Conservation (phyloP, 2,113 vertebrate species). For the Ceyx margarethae region DNA sequence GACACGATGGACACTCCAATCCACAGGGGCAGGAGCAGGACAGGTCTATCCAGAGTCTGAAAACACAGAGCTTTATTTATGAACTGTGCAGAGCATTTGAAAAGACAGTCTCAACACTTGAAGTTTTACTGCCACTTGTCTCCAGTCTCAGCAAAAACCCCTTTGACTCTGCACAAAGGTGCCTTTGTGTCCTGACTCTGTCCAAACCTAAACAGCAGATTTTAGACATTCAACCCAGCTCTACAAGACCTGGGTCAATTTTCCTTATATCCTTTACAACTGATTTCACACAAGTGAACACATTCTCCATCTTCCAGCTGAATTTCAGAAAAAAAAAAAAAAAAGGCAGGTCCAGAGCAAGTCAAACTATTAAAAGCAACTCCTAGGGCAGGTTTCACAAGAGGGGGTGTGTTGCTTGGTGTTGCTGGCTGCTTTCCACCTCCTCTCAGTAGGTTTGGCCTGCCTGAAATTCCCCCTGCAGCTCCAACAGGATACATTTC, state of each 20-base stretch:
- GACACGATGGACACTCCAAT: neutral
- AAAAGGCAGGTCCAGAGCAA: constrained; percentile 18
- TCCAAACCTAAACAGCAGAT: constrained; percentile 16
- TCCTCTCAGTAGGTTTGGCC: constrained; percentile 23
- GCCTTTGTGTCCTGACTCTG: constrained; percentile 43
- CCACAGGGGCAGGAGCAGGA: neutral
- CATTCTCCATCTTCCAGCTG: constrained; percentile 11
- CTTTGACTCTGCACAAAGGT: constrained; percentile 20
- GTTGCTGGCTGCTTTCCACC: neutral
- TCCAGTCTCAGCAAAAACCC: constrained; percentile 30
- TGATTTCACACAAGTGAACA: constrained; percentile 32
- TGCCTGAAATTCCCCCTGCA: constrained; percentile 11
- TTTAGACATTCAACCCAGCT: neutral
- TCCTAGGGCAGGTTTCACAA: neutral
- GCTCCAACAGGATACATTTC: constrained; percentile 2
- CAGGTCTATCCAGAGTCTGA: constrained; percentile 60
- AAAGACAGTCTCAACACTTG: constrained; percentile 63
- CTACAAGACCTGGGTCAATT: constrained; percentile 51
- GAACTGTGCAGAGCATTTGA: constrained; percentile 57
- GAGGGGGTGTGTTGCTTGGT: neutral
- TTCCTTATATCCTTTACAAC: constrained; percentile 27
- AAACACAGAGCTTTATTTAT: constrained; percentile 59
- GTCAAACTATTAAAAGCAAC: neutral
- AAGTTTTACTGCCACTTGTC: constrained; percentile 67
- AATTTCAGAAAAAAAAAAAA: neutral